These are phyloP conservation scores for Mesembrinibis cayennensis DNA, from an alignment of 2,113 vertebrate genomes.

Conservation along the genomic window DNA sequence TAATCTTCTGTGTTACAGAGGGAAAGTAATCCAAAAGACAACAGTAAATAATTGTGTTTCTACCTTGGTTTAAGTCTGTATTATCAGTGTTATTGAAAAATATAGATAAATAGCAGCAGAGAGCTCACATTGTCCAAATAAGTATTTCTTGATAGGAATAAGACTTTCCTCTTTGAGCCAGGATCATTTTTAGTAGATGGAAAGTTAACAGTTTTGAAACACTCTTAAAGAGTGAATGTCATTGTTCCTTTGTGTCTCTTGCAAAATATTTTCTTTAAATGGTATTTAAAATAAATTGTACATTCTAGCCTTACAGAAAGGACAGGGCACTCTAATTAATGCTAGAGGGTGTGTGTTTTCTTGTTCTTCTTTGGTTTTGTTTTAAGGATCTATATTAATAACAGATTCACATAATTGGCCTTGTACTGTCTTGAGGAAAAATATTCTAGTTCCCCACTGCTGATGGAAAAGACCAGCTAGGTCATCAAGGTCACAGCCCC, in stretches of 20 bases:
- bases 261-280: background rate
- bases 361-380: background rate
- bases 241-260: background rate
- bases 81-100: constrained; percentile 31
- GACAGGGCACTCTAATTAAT: background rate
- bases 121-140: background rate
- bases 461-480: background rate
- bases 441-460: background rate
- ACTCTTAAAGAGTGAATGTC: background rate
- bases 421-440: background rate
- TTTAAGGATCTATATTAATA: background rate
- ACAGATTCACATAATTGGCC: background rate
- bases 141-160: background rate
- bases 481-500: background rate
- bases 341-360: background rate
- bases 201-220: background rate
- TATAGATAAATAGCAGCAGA: constrained; percentile 22
- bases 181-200: background rate
- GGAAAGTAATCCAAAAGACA: constrained; percentile 66
- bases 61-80: constrained; percentile 44
- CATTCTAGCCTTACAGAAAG: background rate
- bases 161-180: background rate
- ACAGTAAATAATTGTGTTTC: constrained; percentile 63
- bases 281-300: background rate
- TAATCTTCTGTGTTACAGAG: constrained; percentile 63